Evolutionary conservation across 2,888 invertebrate species (phyloP).

Genomic region (Athripsodes cinereus): DNA sequence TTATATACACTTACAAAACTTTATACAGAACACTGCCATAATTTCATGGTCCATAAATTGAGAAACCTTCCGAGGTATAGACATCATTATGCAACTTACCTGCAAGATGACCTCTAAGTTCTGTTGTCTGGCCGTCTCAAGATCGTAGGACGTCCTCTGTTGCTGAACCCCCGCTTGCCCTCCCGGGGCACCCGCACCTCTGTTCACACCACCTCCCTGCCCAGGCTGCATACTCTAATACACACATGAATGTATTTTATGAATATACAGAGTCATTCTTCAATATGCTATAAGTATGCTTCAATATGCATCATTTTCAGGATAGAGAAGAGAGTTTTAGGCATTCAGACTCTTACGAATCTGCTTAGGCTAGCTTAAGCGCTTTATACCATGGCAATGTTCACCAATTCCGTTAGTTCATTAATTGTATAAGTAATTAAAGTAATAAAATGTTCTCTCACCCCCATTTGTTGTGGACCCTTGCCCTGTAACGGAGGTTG

Average conservation of each 20-base stretch:
- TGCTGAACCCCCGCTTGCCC: slow-evolving; percentile 33
- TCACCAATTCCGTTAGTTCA: no score
- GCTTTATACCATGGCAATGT: no score
- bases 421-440: background rate
- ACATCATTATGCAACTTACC: no score
- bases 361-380: no score
- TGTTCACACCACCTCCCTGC: slow-evolving; percentile 22
- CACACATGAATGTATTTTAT: background rate
- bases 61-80: no score
- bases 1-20: no score
- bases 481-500: slow-evolving; percentile 19
- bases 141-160: slow-evolving; percentile 38
- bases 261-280: background rate
- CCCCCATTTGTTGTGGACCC: slow-evolving; percentile 29
- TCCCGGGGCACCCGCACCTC: slow-evolving; percentile 25
- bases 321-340: no score
- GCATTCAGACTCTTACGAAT: no score
- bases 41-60: no score
- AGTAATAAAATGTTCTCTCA: slow-evolving; percentile 16
- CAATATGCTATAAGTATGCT: background rate
- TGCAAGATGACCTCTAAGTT: slow-evolving; percentile 68
- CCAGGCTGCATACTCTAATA: slow-evolving; percentile 23
- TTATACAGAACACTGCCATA: no score
- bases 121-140: slow-evolving; percentile 70
- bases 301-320: no score